These are phyloP conservation scores for Glossophaga mutica DNA, from an alignment of 2,797 vertebrate species.

Conservation along the genomic window DNA sequence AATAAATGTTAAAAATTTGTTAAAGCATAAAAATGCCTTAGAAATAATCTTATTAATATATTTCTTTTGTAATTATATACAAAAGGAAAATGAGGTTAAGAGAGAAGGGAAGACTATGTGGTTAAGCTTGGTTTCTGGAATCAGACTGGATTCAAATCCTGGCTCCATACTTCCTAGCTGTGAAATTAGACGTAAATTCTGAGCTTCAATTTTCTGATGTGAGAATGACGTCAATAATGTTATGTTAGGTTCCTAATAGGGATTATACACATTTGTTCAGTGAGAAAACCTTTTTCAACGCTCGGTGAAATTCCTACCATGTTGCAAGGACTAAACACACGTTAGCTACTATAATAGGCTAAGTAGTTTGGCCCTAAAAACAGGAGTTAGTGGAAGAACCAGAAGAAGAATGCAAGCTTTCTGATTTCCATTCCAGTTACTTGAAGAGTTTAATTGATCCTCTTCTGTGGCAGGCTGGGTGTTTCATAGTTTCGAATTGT, in stretches of 20 bases:
- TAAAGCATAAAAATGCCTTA: neutral
- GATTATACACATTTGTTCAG: neutral
- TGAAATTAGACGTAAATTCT: neutral
- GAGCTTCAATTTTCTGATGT: neutral
- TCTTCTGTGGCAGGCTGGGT: neutral
- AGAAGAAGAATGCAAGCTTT: neutral
- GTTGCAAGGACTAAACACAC: neutral
- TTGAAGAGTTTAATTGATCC: neutral
- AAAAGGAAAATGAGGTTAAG: neutral
- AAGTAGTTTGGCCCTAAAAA: neutral
- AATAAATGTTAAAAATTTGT: neutral
- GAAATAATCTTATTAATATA: neutral
- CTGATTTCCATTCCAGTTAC: neutral
- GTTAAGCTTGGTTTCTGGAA: neutral
- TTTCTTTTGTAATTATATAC: neutral
- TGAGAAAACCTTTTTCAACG: neutral
- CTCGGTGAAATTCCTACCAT: neutral
- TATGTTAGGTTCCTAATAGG: neutral
- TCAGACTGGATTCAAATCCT: neutral
- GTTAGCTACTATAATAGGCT: neutral
- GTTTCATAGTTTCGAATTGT: neutral
- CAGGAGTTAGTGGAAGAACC: neutral
- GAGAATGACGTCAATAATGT: neutral
- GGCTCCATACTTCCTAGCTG: neutral
- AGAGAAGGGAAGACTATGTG: neutral